These are phyloP conservation scores for Crocuta crocuta DNA, from an alignment of 2,113 vertebrate genomes.

Conservation along the genomic window DNA sequence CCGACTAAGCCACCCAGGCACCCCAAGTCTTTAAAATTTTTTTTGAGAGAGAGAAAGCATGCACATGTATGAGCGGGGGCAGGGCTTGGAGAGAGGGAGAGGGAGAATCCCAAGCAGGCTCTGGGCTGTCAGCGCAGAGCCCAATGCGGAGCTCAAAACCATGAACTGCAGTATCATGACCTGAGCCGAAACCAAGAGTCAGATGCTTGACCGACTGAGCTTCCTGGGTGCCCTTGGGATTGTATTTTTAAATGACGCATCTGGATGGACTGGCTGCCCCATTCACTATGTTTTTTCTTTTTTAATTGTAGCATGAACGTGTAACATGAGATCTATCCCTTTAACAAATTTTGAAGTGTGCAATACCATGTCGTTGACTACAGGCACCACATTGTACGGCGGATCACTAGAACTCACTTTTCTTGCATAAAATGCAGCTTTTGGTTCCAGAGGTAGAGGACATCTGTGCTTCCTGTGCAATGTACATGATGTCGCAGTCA, in stretches of 20 bases:
- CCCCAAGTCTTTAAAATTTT: too few species aligned
- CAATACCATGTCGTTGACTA: not conserved
- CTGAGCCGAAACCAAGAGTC: too few species aligned
- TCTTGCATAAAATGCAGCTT: not conserved
- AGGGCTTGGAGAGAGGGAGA: not conserved
- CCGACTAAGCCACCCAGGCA: not conserved
- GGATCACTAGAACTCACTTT: not conserved
- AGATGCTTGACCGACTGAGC: not conserved
- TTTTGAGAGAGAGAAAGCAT: not conserved
- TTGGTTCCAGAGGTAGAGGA: not conserved
- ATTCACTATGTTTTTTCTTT: not conserved
- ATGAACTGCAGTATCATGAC: not conserved
- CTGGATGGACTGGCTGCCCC: not conserved
- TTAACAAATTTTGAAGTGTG: not conserved
- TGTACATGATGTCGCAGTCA: not conserved
- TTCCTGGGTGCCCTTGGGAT: not conserved
- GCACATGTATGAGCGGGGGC: not conserved
- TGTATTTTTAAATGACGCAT: not conserved
- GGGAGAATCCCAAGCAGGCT: not conserved
- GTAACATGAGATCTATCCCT: not conserved
- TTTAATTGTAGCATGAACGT: not conserved
- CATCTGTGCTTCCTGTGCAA: not conserved
- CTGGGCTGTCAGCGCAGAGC: not conserved
- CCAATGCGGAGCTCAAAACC: not conserved
- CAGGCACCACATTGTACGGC: not conserved